Conservation (phyloP, 1,140 invertebrate species). For the Polypedilum pembai region DNA sequence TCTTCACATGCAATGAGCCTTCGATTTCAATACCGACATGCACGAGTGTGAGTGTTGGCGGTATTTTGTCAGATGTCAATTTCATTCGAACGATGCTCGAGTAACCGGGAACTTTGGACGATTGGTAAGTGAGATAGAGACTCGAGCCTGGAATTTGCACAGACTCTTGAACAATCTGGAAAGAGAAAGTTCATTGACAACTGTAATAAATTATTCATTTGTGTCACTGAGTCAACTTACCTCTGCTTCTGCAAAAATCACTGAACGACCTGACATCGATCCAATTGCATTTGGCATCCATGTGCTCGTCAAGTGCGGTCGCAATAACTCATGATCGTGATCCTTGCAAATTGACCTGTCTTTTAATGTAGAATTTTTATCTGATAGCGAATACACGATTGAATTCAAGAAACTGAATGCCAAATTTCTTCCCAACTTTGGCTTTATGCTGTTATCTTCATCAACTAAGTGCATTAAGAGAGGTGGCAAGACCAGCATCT, state of each 20-base stretch:
- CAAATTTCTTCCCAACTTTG: conserved; percentile 39
- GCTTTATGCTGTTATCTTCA: conserved; percentile 48
- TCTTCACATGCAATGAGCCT: conserved; percentile 81
- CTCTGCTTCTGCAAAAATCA: conserved; percentile 83
- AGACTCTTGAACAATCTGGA: conserved; percentile 88
- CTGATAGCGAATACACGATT: conserved; percentile 47
- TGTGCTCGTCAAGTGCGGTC: conserved; percentile 73
- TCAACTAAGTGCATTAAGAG: conserved; percentile 78
- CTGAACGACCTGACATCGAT: conserved; percentile 67
- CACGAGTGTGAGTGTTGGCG: conserved; percentile 72
- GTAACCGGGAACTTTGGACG: conserved; percentile 85
- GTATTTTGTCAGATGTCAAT: conserved; percentile 72
- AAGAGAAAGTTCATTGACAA: conserved; percentile 30
- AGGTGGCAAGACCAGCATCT: conserved; percentile 82
- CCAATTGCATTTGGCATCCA: conserved; percentile 81
- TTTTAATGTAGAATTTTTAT: conserved; percentile 38
- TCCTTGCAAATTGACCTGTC: conserved; percentile 62
- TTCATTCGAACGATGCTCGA: conserved; percentile 86
- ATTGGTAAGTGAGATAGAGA: conserved; percentile 86
- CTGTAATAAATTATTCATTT: background rate
- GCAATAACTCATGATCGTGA: conserved; percentile 73
- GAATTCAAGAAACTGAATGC: conserved; percentile 54
- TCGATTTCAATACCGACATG: conserved; percentile 86
- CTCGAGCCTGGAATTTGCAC: conserved; percentile 86
- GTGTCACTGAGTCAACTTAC: conserved; percentile 44